Percentiles rank a stretch among this genome's conserved stretches.
phyloP scores from a whole-genome alignment of 2,797 vertebrate genomes.

The Hybognathus amarus region DNA sequence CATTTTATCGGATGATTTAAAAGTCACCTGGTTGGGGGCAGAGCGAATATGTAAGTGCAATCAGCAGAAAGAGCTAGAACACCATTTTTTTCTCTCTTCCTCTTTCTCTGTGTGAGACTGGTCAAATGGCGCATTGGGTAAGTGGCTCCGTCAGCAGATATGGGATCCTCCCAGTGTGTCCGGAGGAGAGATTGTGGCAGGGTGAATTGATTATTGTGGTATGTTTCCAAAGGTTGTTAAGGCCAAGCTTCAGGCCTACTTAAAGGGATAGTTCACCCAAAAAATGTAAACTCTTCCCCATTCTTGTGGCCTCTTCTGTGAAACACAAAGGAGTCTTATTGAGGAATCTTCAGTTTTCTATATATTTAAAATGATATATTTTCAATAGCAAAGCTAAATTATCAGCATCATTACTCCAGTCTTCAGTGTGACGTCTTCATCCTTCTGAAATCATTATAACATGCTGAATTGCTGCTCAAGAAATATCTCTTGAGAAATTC shows the following conservation, averaged over 20 bases:
- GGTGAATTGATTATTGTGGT: slow-evolving; percentile 72
- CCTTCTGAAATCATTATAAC: too few relatives aligned
- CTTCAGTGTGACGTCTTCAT: neutral
- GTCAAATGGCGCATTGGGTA: slow-evolving; percentile 60
- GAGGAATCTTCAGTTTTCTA: too few relatives aligned
- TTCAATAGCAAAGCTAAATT: neutral
- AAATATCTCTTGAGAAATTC: neutral
- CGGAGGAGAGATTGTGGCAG: slow-evolving; percentile 63
- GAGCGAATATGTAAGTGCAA: slow-evolving; percentile 42
- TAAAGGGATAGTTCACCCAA: slow-evolving; percentile 19
- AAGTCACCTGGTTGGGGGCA: slow-evolving; percentile 38
- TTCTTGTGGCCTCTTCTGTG: neutral
- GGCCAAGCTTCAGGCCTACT: slow-evolving; percentile 38
- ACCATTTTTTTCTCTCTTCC: slow-evolving; percentile 53
- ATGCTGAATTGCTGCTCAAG: neutral
- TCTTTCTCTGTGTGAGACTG: slow-evolving; percentile 45
- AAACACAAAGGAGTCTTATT: slow-evolving; percentile 2
- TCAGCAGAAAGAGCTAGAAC: slow-evolving; percentile 29
- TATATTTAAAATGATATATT: neutral
- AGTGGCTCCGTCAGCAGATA: slow-evolving; percentile 74
- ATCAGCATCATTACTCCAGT: neutral
- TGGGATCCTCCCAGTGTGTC: slow-evolving; percentile 65
- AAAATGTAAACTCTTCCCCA: neutral
- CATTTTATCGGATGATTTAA: slow-evolving; percentile 39
- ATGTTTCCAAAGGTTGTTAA: slow-evolving; percentile 63